These are phyloP conservation scores for Sorex fumeus DNA, from an alignment of 2,113 vertebrate species.

Conservation along the genomic window DNA sequence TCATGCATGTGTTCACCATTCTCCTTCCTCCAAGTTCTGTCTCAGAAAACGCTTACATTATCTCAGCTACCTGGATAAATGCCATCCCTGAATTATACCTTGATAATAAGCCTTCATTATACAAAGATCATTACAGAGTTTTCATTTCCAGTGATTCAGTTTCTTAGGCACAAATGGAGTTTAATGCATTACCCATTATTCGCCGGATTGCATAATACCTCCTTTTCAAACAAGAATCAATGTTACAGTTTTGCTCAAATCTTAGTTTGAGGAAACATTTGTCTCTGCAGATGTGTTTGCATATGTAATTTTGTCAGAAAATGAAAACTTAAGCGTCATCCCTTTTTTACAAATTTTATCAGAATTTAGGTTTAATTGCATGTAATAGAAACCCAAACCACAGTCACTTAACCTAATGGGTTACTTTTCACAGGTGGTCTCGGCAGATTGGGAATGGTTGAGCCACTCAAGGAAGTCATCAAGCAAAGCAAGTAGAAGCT, in stretches of 20 bases:
- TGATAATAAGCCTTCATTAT: slow-evolving; percentile 61
- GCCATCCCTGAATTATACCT: slow-evolving; percentile 63
- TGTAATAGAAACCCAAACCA: neutral
- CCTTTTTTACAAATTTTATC: slow-evolving; percentile 5
- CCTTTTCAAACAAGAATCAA: slow-evolving; percentile 38
- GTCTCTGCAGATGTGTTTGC: slow-evolving; percentile 64
- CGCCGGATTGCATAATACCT: neutral
- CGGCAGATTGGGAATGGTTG: neutral
- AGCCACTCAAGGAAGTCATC: neutral
- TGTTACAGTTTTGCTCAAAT: neutral
- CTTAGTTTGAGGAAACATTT: slow-evolving; percentile 37
- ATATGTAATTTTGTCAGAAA: slow-evolving; percentile 55
- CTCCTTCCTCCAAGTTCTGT: slow-evolving; percentile 53
- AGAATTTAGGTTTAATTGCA: neutral
- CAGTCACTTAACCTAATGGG: neutral
- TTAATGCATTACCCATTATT: slow-evolving; percentile 54
- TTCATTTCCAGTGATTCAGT: slow-evolving; percentile 13
- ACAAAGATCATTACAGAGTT: slow-evolving; percentile 54
- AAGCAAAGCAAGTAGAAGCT: neutral
- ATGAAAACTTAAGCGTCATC: slow-evolving; percentile 37
- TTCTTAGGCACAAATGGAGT: slow-evolving; percentile 39
- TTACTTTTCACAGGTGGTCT: neutral
- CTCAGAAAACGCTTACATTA: slow-evolving; percentile 57
- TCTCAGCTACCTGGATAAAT: slow-evolving; percentile 33
- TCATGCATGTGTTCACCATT: slow-evolving; percentile 31